These are phyloP conservation scores for Brachionus paranguensis DNA, from an alignment of 1,140 invertebrate species.

Conservation along the genomic window DNA sequence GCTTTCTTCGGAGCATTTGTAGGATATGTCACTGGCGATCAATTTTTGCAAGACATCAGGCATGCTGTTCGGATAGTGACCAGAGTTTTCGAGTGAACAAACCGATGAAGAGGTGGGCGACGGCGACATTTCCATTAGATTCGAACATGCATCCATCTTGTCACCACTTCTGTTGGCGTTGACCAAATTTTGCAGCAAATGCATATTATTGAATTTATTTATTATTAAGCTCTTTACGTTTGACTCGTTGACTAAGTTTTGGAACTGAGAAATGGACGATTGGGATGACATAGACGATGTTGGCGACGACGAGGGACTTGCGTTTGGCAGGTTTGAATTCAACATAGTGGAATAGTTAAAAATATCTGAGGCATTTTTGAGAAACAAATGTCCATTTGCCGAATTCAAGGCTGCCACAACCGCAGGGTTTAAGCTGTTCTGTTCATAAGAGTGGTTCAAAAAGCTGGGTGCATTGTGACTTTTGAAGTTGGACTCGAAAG, in stretches of 20 bases:
- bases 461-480: not conserved
- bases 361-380: slow-evolving; percentile 11
- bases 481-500: not conserved
- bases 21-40: slow-evolving; percentile 3
- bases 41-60: slow-evolving; percentile 10
- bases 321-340: not conserved
- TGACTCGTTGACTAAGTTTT: slow-evolving; percentile 1
- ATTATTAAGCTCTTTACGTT: not conserved
- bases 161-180: not conserved
- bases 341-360: slow-evolving; percentile 33
- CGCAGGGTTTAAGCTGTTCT: not conserved
- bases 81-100: not conserved
- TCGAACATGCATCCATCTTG: not conserved
- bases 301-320: not conserved
- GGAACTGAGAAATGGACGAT: not conserved
- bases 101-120: not conserved
- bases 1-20: slow-evolving; percentile 14
- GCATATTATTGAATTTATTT: slow-evolving; percentile 38
- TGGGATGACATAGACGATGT: not conserved
- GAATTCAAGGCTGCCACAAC: slow-evolving; percentile 8
- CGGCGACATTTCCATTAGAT: slow-evolving; percentile 11
- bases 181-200: slow-evolving; percentile 19
- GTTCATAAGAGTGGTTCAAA: not conserved
- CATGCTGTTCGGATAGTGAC: not conserved
- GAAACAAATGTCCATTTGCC: slow-evolving; percentile 19